Percentiles rank a stretch among this genome's conserved stretches.
Conservation (phyloP, 1,140 invertebrate genomes). For the Riptortus pedestris region DNA sequence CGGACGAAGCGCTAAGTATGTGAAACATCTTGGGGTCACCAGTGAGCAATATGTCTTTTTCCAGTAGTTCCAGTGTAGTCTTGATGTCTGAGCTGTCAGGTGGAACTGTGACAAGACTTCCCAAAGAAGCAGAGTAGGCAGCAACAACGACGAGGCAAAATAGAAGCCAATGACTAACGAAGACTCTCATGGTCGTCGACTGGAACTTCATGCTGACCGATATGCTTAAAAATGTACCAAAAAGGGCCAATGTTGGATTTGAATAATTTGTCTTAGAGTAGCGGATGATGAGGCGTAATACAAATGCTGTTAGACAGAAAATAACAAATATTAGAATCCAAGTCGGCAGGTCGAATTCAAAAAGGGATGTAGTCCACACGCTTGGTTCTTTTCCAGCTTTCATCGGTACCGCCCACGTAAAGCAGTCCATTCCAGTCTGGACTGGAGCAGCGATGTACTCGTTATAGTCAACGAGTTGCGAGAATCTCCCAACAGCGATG, state of each 20-base stretch:
- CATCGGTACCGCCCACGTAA: constrained; percentile 33
- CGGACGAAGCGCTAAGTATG: constrained; percentile 31
- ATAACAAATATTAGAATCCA: constrained; percentile 24
- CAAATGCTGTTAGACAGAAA: neutral
- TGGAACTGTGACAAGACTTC: constrained; percentile 33
- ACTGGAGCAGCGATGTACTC: constrained; percentile 26
- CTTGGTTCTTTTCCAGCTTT: constrained; percentile 30
- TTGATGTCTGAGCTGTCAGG: constrained; percentile 30
- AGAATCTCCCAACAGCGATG: constrained; percentile 26
- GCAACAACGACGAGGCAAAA: constrained; percentile 32
- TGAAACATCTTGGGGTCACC: constrained; percentile 33
- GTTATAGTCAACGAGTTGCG: constrained; percentile 29
- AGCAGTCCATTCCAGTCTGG: constrained; percentile 33
- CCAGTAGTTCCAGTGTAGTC: constrained; percentile 26
- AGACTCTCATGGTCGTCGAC: constrained; percentile 24
- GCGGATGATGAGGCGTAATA: neutral
- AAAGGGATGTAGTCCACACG: constrained; percentile 32
- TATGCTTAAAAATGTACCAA: constrained; percentile 28
- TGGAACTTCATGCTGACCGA: constrained; percentile 27
- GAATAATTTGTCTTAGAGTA: neutral
- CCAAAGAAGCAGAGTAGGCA: constrained; percentile 32
- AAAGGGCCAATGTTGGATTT: neutral
- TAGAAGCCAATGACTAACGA: constrained; percentile 31
- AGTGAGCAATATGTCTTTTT: constrained; percentile 29
- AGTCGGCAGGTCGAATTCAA: constrained; percentile 27